Base-by-base conservation (phyloP, 2,113 vertebrate genomes). In the Epinephelus moara region DNA sequence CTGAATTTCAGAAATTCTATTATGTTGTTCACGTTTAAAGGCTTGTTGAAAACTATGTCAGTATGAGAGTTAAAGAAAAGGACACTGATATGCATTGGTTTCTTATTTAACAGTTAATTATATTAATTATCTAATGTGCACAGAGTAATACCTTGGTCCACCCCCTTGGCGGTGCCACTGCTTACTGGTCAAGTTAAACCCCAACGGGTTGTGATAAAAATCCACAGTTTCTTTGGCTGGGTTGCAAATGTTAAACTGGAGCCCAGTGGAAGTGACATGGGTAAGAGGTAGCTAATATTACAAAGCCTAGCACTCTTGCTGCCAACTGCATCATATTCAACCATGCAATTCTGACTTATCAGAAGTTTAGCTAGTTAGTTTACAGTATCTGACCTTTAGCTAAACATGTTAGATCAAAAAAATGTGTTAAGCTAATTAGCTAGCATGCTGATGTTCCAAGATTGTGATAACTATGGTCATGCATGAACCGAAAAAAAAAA, bases 231-330 rank as follows among this genome's bases (percentile, higher is more conserved):
- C n/a, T 85, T 78, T 86, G 62, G 82, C 49, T 73, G 40, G 63
- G 33, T 64, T 88, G 75, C 50, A 76, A 68, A 79, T 67, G 27
- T 88, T 45, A 47, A 25, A 87, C 49, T 80, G 75, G 88, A 83
- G 69, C 88, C 88, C 92, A 92, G 90, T 92, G 86, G 84, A 89
- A 84, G 85, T 85, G 86, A 92, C 88, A 85, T 11, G 49, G 59
- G 70, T 76, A 89, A 90, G 92, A 93, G 92, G 92, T 93, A 94
- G 93, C 89, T 91, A 81, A 79, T 52, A 68, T 81, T 81, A 78
- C 25, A 82, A 88, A 90, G 73, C 57, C 79, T 74, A 66, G 64
- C 72, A 55, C 81, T 87, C 79, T 91, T 90, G 72, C 78, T 74
- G 82, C 84, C 73, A 89, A 87, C 68, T 80, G 33, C 53, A 75